These are phyloP conservation scores for Drosophila leontia DNA, from an alignment of 1,140 invertebrate species.

Conservation along the genomic window DNA sequence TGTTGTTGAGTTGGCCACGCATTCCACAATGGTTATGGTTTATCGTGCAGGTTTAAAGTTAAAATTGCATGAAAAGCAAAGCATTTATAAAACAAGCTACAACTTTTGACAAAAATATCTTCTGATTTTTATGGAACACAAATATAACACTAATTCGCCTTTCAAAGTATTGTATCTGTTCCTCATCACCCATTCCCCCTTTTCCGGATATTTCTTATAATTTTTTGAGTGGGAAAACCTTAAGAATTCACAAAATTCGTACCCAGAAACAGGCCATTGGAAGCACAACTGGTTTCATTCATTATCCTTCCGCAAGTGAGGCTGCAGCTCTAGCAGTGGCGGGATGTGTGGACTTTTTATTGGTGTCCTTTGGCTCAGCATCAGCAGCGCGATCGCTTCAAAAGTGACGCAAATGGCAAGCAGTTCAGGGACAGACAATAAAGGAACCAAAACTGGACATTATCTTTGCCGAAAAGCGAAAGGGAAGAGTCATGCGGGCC, in stretches of 20 bases:
- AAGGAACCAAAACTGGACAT: slow-evolving; percentile 75
- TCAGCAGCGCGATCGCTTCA: slow-evolving; percentile 29
- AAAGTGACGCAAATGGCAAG: slow-evolving; percentile 11
- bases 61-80: not conserved
- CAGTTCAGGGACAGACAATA: slow-evolving; percentile 26
- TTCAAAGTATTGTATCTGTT: not conserved
- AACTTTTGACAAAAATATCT: not conserved
- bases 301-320: slow-evolving; percentile 7
- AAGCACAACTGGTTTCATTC: slow-evolving; percentile 57
- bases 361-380: slow-evolving; percentile 79
- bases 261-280: slow-evolving; percentile 34
- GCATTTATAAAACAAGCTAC: slow-evolving; percentile 1
- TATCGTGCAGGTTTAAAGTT: not conserved
- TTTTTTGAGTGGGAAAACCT: slow-evolving; percentile 3
- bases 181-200: not conserved
- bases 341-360: slow-evolving; percentile 76
- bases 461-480: slow-evolving; percentile 69
- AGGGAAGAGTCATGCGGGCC: slow-evolving; percentile 46
- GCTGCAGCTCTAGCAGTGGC: slow-evolving; percentile 18
- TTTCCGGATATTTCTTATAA: not conserved
- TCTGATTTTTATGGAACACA: not conserved
- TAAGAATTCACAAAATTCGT: slow-evolving; percentile 2
- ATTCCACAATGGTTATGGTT: not conserved
- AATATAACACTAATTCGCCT: not conserved
- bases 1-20: not conserved